These are phyloP conservation scores for Pelodiscus sinensis DNA, from an alignment of 2,113 vertebrate genomes.

Conservation along the genomic window DNA sequence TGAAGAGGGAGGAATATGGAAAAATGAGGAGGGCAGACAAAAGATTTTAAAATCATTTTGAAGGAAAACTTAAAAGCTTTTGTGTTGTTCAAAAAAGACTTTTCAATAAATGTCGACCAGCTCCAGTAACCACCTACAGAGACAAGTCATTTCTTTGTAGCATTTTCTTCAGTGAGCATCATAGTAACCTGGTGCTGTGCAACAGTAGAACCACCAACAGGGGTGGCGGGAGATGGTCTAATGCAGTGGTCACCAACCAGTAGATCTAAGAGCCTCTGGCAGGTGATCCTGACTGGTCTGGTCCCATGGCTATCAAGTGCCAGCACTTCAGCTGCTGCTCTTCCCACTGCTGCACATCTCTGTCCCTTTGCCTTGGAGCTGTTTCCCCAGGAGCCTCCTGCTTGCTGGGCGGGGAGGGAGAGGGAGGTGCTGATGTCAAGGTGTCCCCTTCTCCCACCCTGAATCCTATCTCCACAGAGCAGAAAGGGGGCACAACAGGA, in stretches of 20 bases:
- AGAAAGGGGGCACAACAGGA: too few species aligned
- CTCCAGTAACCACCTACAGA: neutral
- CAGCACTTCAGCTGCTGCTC: too few species aligned
- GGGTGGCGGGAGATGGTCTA: neutral
- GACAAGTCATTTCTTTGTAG: neutral
- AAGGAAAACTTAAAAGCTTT: neutral
- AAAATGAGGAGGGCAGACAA: neutral
- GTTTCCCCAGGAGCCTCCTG: too few species aligned
- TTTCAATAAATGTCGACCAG: neutral
- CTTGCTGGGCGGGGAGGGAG: too few species aligned
- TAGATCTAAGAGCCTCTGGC: too few species aligned
- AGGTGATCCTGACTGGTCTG: too few species aligned
- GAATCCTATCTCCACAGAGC: too few species aligned
- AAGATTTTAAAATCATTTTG: neutral
- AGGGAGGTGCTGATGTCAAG: too few species aligned
- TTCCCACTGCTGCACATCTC: too few species aligned
- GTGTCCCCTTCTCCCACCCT: too few species aligned
- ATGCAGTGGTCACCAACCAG: neutral
- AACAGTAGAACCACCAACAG: neutral
- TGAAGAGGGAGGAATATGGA: rapidly evolving
- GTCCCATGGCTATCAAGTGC: too few species aligned
- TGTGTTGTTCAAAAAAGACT: neutral
- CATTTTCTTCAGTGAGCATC: neutral
- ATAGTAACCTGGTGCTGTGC: neutral
- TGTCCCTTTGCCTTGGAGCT: too few species aligned